Base-by-base conservation (phyloP, 1,140 invertebrate species). In the Linepithema humile region DNA sequence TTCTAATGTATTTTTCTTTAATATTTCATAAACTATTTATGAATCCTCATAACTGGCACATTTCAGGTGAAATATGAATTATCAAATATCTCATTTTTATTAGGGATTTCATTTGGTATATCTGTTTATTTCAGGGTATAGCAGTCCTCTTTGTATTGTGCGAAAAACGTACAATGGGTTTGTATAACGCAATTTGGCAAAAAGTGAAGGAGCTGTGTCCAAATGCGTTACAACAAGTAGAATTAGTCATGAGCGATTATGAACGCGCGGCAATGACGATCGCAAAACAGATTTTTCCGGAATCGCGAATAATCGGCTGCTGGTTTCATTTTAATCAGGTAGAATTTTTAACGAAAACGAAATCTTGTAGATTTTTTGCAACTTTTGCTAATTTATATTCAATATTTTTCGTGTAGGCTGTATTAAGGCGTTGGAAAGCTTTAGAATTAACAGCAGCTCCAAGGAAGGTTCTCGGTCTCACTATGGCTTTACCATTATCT, bases 281-380 rank as follows among this genome's bases (percentile, higher is more conserved):
- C n/a, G 43, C 65, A 2, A 69, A 17, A 3, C 26, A 69, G 10
- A 48, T 48, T n/a, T 69, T 69, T 3, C 65, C 65, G 0, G 9
- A 69, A 0, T 32, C 65, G 4, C 43, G 43, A n/a, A 3, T 69
- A 32, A 48, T 26, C 0, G 65, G 43, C 17, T 69, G 65, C 2
- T 69, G 65, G 43, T 69, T 69, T 29, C 40, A 67, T 29, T 67
- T 69, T 10, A 48, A 69, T 20, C 65, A 69, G 9, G 17, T 69
- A 45, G 6, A 29, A 5, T 32, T 26, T 65, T 20, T 65, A 40
- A 2, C 6, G 0, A 59, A n/a, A 32, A n/a, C 3, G 29, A 0
- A 35, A n/a, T n/a, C 17, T 20, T 60, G 17, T 1, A 60, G n/a
- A 3, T n/a, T 6, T 48, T 60, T 60, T 35, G 26, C 15, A 59